Conservation (phyloP, 2,113 vertebrate genomes). For the Glareola pratincola region DNA sequence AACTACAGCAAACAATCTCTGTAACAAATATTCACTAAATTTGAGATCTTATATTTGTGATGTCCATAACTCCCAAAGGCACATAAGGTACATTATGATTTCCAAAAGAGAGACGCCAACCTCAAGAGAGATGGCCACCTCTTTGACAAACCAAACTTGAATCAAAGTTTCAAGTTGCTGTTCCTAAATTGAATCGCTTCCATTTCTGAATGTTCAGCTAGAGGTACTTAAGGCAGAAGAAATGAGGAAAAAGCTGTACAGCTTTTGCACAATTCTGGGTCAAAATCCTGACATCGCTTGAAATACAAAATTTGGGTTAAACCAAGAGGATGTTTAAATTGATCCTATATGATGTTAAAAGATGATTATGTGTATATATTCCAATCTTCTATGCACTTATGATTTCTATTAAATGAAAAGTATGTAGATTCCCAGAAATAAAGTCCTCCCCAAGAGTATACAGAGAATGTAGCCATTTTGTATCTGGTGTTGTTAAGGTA, state of each 20-base stretch:
- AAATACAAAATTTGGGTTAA: not conserved
- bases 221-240: not conserved
- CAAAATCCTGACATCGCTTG: not conserved
- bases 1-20: not conserved
- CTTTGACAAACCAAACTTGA: not conserved
- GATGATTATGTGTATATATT: not conserved
- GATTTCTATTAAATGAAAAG: not conserved
- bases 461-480: not conserved
- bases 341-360: not conserved
- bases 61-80: not conserved
- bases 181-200: not conserved
- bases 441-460: not conserved
- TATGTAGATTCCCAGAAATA: not conserved
- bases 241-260: not conserved
- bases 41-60: not conserved
- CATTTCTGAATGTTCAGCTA: not conserved
- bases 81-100: not conserved
- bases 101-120: not conserved
- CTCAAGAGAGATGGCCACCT: not conserved
- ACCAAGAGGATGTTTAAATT: not conserved
- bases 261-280: not conserved
- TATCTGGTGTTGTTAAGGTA: not conserved
- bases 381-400: not conserved
- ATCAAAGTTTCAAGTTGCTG: not conserved
- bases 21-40: not conserved